phyloP scores from a whole-genome alignment of 2,888 invertebrate species.

The Drosophila nigricruria region DNA sequence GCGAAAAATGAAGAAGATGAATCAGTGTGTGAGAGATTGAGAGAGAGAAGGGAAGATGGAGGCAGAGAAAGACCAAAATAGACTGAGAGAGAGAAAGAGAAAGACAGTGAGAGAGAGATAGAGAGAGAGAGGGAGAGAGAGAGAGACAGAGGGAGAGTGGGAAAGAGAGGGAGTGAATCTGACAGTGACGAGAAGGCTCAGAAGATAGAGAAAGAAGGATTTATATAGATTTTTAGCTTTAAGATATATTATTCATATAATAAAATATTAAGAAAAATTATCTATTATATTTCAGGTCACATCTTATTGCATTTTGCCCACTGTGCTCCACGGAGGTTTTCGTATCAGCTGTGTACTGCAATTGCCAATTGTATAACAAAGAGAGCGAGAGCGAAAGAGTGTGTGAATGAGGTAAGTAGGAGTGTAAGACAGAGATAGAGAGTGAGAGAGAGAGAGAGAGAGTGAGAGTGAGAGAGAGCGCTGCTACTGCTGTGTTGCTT shows the following conservation, averaged over 20 bases:
- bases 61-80: neutral
- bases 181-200: too few relatives aligned
- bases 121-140: neutral
- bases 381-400: neutral
- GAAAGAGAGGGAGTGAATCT: neutral
- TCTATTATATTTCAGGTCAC: neutral
- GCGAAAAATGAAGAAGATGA: neutral
- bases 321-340: neutral
- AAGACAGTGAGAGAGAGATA: neutral
- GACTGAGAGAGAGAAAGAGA: too few relatives aligned
- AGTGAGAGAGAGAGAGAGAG: neutral
- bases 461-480: neutral
- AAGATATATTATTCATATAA: too few relatives aligned
- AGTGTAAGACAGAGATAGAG: neutral
- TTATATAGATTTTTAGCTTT: too few relatives aligned
- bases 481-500: slow-evolving; percentile 3
- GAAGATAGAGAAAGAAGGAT: neutral
- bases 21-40: too few relatives aligned
- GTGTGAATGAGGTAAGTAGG: neutral
- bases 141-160: neutral
- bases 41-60: neutral
- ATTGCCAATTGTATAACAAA: slow-evolving; percentile 13
- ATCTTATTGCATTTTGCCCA: neutral
- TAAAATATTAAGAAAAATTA: neutral
- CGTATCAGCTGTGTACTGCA: slow-evolving; percentile 5